Conservation (phyloP, 2,888 invertebrate genomes). For the Hyppa rectilinea region DNA sequence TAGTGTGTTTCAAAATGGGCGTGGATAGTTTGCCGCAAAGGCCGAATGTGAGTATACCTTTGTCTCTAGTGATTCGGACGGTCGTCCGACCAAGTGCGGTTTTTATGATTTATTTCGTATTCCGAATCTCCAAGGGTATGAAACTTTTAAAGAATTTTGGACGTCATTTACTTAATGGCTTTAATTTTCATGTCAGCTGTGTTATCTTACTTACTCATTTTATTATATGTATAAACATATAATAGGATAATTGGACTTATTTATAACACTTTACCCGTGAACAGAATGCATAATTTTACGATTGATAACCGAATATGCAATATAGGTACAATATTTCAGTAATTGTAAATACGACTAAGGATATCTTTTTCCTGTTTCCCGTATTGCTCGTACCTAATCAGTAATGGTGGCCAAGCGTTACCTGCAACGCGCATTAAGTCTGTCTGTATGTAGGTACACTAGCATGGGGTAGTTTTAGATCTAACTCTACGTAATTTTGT, state of each 20-base stretch:
- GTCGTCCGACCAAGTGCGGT: conserved; percentile 50
- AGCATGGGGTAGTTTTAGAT: neutral
- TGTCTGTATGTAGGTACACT: too few relatives aligned
- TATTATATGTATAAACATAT: neutral
- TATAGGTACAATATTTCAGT: neutral
- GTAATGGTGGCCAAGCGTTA: conserved; percentile 20
- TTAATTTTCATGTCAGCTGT: neutral
- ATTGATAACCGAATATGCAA: neutral
- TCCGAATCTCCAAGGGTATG: conserved; percentile 28
- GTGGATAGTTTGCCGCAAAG: conserved; percentile 83
- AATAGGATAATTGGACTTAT: neutral
- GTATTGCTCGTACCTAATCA: neutral
- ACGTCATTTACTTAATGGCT: neutral
- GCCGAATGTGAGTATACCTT: conserved; percentile 74
- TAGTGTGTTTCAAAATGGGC: conserved; percentile 77
- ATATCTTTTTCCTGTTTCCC: neutral
- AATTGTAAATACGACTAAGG: neutral
- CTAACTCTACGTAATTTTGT: too few relatives aligned
- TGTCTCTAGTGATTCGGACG: conserved; percentile 45
- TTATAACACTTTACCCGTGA: neutral
- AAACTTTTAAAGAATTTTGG: conserved; percentile 20
- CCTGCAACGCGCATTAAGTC: conserved; percentile 31
- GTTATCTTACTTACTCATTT: neutral
- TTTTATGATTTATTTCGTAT: conserved; percentile 53
- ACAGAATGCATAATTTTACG: neutral